Evolutionary conservation across 2,113 vertebrate species (phyloP).

Genomic region (Datnioides undecimradiatus): DNA sequence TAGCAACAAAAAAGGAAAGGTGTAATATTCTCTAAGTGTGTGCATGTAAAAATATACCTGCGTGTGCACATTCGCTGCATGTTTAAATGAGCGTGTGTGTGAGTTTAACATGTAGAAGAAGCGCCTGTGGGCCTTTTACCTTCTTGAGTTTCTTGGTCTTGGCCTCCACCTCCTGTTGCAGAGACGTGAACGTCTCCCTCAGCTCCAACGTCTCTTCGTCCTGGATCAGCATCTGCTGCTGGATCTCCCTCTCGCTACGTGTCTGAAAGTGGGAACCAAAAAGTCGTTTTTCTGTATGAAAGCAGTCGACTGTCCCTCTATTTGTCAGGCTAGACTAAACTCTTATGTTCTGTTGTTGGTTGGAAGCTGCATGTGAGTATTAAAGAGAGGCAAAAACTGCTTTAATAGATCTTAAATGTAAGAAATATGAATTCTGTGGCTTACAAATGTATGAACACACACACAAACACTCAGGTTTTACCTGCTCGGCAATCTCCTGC

Average conservation of each 20-base stretch:
- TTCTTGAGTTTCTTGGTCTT: constrained; percentile 99
- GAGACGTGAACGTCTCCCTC: constrained; percentile 92
- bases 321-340: background rate
- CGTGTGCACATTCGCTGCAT: background rate
- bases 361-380: background rate
- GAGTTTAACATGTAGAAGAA: background rate
- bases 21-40: constrained; percentile 9
- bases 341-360: background rate
- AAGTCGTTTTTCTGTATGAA: background rate
- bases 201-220: constrained; percentile 97
- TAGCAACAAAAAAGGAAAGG: constrained; percentile 43
- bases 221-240: constrained; percentile 92
- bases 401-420: too few species aligned
- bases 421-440: background rate
- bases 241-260: constrained; percentile 92
- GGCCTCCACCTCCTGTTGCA: constrained; percentile 97
- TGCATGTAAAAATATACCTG: background rate
- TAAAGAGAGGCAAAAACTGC: background rate
- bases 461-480: constrained; percentile 55
- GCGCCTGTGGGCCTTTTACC: constrained; percentile 78
- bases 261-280: constrained; percentile 82
- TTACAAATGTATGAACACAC: background rate
- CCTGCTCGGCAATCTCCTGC: constrained; percentile 97
- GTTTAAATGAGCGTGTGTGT: background rate
- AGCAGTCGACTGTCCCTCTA: too few species aligned